A percentile compares a stretch with the other conserved stretches of the same genome.
Conservation (phyloP, 1,140 invertebrate species). For the Drosophila athabasca region DNA sequence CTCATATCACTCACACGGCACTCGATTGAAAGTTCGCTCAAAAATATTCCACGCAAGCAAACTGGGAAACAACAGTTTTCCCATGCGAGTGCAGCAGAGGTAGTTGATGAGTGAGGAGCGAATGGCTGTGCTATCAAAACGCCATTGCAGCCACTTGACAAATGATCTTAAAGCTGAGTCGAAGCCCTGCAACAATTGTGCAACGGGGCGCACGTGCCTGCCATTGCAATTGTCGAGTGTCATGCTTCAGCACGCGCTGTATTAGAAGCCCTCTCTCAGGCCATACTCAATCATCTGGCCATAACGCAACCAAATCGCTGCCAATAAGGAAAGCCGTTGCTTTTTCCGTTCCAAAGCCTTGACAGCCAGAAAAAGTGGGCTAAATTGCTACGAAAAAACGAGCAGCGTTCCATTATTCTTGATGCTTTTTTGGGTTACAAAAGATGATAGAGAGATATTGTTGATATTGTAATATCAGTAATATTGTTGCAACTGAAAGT, state of each 20-base stretch:
- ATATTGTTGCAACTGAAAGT: too few relatives aligned
- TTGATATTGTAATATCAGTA: too few relatives aligned
- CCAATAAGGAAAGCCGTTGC: slow-evolving; percentile 35
- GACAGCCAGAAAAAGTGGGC: not conserved
- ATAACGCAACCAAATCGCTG: slow-evolving; percentile 54
- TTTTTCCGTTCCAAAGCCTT: slow-evolving; percentile 1
- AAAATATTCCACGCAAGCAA: slow-evolving; percentile 10
- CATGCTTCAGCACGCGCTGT: slow-evolving; percentile 23
- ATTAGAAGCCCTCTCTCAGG: slow-evolving; percentile 42
- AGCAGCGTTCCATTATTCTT: too few relatives aligned
- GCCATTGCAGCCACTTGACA: slow-evolving; percentile 4
- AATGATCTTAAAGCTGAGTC: slow-evolving; percentile 30
- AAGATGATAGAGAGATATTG: too few relatives aligned
- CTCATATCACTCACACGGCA: slow-evolving; percentile 52
- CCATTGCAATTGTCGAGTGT: slow-evolving; percentile 20
- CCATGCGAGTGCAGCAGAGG: not conserved
- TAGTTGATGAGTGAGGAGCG: too few relatives aligned
- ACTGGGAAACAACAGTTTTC: not conserved
- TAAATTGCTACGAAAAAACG: not conserved
- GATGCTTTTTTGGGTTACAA: too few relatives aligned
- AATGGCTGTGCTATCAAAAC: too few relatives aligned
- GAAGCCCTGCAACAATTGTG: slow-evolving; percentile 13
- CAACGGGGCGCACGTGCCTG: slow-evolving; percentile 27
- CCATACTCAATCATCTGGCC: slow-evolving; percentile 55
- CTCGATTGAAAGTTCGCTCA: slow-evolving; percentile 18